These are phyloP conservation scores for Cynopterus brachyotis DNA, from an alignment of 2,113 vertebrate species.

Conservation along the genomic window DNA sequence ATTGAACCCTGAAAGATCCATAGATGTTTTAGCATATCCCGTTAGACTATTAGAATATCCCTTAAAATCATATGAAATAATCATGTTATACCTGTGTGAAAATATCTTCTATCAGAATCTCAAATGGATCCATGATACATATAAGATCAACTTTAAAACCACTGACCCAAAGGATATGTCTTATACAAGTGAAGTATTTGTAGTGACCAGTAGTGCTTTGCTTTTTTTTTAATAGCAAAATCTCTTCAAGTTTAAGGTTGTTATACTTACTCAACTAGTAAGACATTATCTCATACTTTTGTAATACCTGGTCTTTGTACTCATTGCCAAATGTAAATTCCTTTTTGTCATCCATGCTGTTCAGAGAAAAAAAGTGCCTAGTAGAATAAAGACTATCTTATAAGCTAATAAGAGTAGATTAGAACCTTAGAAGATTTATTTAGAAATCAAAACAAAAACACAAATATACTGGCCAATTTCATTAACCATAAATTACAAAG, in stretches of 20 bases:
- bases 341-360: not conserved
- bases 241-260: constrained; percentile 18
- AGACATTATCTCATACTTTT: constrained; percentile 47
- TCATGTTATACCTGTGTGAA: not conserved
- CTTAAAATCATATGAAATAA: not conserved
- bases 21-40: not conserved
- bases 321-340: constrained; percentile 33
- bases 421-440: not conserved
- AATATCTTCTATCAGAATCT: not conserved
- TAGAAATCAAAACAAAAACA: not conserved
- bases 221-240: not conserved
- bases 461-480: not conserved
- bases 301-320: constrained; percentile 6
- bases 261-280: constrained; percentile 33
- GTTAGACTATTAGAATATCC: not conserved
- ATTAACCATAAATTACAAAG: not conserved
- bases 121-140: not conserved
- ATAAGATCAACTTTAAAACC: not conserved
- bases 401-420: not conserved
- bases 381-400: not conserved
- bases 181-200: not conserved
- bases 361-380: not conserved
- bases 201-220: not conserved
- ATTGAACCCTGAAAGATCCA: not conserved
- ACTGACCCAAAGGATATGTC: not conserved